phyloP scores from a whole-genome alignment of 2,113 vertebrate species.

The Nycticebus coucang region DNA sequence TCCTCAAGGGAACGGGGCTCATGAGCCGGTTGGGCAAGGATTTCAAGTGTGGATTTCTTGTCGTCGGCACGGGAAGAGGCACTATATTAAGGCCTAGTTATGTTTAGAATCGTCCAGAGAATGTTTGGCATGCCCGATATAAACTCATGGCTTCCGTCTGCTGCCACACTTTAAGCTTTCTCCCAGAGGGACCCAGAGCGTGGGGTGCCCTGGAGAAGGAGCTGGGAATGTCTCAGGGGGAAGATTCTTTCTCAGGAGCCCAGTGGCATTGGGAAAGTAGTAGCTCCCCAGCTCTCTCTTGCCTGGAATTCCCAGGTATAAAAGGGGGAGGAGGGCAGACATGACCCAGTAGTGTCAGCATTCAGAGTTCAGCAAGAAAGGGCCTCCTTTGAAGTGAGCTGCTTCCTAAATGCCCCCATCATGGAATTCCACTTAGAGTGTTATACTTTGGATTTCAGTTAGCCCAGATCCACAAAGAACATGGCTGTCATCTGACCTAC shows the following conservation, averaged over 20 bases:
- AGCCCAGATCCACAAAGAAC: background rate
- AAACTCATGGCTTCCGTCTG: constrained; percentile 56
- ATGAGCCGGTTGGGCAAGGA: background rate
- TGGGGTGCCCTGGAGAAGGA: background rate
- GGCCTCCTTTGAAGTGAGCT: constrained; percentile 19
- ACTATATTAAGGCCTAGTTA: constrained; percentile 59
- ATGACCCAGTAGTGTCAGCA: background rate
- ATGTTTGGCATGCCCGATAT: constrained; percentile 52
- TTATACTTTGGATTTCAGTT: background rate
- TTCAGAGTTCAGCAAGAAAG: background rate
- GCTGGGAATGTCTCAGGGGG: background rate
- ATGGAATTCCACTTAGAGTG: background rate
- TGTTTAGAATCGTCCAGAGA: constrained; percentile 56
- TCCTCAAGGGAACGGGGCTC: background rate
- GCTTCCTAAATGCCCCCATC: background rate
- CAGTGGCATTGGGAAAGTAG: background rate
- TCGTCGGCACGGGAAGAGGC: constrained; percentile 29
- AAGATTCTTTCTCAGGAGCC: constrained; percentile 18
- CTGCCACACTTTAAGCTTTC: constrained; percentile 29
- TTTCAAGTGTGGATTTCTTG: background rate
- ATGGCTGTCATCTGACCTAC: background rate
- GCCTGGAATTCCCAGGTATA: background rate
- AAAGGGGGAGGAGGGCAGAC: background rate
- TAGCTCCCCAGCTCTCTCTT: background rate
- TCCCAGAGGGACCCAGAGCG: background rate